Conservation (phyloP, 2,888 invertebrate species). For the Nebria salina region DNA sequence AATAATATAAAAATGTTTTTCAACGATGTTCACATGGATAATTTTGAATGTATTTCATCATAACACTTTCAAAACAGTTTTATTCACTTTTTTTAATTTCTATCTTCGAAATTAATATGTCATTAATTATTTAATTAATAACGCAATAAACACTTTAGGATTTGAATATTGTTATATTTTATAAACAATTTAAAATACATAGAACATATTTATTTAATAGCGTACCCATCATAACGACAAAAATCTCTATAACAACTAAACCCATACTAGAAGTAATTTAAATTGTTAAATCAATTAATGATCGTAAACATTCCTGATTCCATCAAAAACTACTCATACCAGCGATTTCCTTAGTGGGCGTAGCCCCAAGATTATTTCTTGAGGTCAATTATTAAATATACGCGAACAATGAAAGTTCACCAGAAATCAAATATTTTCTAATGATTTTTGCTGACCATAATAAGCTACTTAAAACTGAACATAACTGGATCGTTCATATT, state of each 20-base stretch:
- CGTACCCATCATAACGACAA: too few relatives aligned
- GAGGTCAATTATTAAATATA: conserved; percentile 34
- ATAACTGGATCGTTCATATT: background rate
- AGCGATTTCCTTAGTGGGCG: conserved; percentile 6
- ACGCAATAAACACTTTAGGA: background rate
- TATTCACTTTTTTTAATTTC: background rate
- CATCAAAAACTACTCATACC: conserved; percentile 5
- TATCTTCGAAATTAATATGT: background rate
- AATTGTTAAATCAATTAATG: background rate
- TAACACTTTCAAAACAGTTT: conserved; percentile 24
- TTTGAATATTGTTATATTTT: too few relatives aligned
- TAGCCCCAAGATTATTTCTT: conserved; percentile 5
- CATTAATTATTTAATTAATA: background rate
- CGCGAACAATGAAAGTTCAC: conserved; percentile 24
- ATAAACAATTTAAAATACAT: too few relatives aligned
- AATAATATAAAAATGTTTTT: conserved; percentile 32
- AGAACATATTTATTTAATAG: too few relatives aligned
- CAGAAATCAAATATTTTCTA: conserved; percentile 28
- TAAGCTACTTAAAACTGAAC: background rate
- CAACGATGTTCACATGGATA: conserved; percentile 43
- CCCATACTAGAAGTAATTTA: background rate
- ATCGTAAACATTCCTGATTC: background rate
- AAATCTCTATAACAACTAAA: background rate
- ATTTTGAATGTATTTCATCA: conserved; percentile 44
- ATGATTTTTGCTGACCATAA: conserved; percentile 23